Base-by-base conservation (phyloP, 2,888 invertebrate species). In the Spodoptera picta region DNA sequence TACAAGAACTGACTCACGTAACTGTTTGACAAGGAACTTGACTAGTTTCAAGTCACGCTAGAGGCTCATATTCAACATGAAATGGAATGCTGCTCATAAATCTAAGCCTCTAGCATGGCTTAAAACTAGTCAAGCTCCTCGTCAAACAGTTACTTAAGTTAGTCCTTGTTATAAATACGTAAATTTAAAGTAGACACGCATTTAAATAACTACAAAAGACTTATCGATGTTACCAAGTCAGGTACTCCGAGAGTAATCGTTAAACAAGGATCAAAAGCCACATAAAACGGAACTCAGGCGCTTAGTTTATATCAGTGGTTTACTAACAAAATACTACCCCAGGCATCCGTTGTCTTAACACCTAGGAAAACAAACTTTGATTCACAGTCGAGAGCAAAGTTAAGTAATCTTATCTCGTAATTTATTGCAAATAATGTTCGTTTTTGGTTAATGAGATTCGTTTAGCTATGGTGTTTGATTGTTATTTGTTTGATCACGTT, bases 271-370 rank as follows among this genome's bases (percentile, higher is more conserved):
- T 44, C 14, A 56, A 63, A 42, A 10, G 19, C 12, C 44, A 46
- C 42, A 56, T 65, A 53, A 71, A 56, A 53, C 36, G 14, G 7
- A 62, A n/a, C n/a, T 45, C 49, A 44, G 53, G 50, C 53, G 65
- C 50, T 64, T 43, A n/a, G 31, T 53, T 53, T 45, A 42, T 52
- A 9, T 59, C 41, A 47, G 54, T 31, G 41, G 31, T 54, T 63
- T 44, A 24, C 19, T 56, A 52, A 56, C 72, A 56, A 64, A 36
- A 56, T 49, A 64, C 70, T 46, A 42, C 14, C 11, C 49, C 65
- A 51, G 51, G n/a, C 50, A 46, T 72, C 58, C 7, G 45, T 47
- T 56, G 71, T 50, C 60, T 44, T 42, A 72, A 46, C 23, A 52
- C 27, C 48, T 56, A 52, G 27, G 41, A 57, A 49, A 57, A 73